Conservation (phyloP, 2,797 vertebrate species). For the Hydrocynus forskahlii region DNA sequence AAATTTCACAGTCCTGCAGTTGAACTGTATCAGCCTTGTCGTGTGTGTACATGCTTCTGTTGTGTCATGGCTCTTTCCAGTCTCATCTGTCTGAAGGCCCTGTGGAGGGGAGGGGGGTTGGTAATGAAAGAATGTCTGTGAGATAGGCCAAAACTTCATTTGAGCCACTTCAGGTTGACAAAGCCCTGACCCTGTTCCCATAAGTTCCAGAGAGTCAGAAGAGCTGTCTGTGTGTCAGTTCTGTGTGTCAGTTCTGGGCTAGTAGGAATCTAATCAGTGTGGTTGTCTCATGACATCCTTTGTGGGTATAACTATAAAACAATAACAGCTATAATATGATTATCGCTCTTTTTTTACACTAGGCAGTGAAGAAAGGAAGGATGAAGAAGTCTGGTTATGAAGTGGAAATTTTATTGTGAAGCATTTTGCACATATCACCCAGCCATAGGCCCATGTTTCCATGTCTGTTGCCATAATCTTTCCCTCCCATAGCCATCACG, state of each 20-base stretch:
- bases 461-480: neutral
- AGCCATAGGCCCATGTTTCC: neutral
- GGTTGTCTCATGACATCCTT: neutral
- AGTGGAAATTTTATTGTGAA: neutral
- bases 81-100: slow-evolving; percentile 18
- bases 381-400: neutral
- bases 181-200: neutral
- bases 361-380: neutral
- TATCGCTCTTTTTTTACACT: neutral
- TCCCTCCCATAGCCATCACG: slow-evolving; percentile 27
- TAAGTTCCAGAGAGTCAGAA: neutral
- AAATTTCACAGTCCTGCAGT: slow-evolving; percentile 5
- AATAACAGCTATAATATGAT: neutral
- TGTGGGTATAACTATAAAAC: neutral
- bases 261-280: neutral
- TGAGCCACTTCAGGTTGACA: slow-evolving; percentile 18
- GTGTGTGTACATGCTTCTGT: slow-evolving; percentile 28
- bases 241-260: neutral
- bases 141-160: slow-evolving; percentile 29
- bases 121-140: slow-evolving; percentile 34
- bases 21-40: slow-evolving; percentile 9
- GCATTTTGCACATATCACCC: neutral
- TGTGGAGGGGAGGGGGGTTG: neutral
- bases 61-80: neutral
- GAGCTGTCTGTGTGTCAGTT: neutral